These are phyloP conservation scores for Seladonia tumulorum DNA, from an alignment of 2,888 invertebrate species.

Conservation along the genomic window DNA sequence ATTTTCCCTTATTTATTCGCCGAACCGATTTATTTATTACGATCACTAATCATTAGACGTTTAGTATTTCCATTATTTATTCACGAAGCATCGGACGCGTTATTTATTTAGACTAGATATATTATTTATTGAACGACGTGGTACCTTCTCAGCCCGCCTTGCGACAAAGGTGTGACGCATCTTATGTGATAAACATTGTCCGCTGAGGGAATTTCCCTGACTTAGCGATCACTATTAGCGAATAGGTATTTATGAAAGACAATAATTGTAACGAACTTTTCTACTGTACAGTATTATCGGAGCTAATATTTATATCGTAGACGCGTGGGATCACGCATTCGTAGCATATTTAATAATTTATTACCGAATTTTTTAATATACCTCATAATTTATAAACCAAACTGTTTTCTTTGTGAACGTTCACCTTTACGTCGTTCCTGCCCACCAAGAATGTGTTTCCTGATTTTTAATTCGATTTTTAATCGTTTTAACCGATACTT, in stretches of 20 bases:
- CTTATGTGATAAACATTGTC: constrained; percentile 60
- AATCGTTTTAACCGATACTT: not conserved
- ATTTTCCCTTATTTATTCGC: constrained; percentile 55
- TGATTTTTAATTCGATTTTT: not conserved
- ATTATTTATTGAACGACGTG: constrained; percentile 63
- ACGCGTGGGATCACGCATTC: constrained; percentile 51
- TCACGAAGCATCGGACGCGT: constrained; percentile 19
- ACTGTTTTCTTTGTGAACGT: not conserved
- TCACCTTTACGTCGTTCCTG: not conserved
- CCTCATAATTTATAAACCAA: constrained; percentile 14
- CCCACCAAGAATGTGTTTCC: not conserved
- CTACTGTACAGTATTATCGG: constrained; percentile 73
- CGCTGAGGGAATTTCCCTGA: constrained; percentile 19
- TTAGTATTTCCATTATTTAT: constrained; percentile 59
- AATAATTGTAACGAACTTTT: constrained; percentile 58
- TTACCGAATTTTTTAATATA: constrained; percentile 42
- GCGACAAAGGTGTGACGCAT: not conserved
- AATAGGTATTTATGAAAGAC: constrained; percentile 71
- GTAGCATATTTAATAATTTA: constrained; percentile 55
- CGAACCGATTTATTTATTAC: constrained; percentile 56
- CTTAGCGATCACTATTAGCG: constrained; percentile 46
- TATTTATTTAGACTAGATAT: constrained; percentile 64
- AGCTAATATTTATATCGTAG: constrained; percentile 42
- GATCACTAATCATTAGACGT: constrained; percentile 19
- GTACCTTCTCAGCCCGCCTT: constrained; percentile 42